These are phyloP conservation scores for Macrocentrus cingulum DNA, from an alignment of 1,140 invertebrate genomes.

Conservation along the genomic window DNA sequence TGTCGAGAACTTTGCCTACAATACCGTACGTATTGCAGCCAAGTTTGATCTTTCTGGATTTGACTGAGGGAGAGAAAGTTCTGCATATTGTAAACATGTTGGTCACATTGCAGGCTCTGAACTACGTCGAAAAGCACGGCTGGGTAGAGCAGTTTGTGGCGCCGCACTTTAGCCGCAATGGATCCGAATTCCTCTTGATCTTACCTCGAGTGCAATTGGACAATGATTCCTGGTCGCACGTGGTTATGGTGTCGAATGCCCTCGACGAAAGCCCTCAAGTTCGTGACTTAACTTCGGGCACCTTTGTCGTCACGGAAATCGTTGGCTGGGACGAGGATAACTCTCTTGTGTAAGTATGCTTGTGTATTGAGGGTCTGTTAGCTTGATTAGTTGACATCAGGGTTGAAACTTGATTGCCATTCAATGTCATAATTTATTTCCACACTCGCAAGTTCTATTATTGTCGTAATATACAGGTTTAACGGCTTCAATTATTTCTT, in stretches of 20 bases:
- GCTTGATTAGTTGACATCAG: constrained; percentile 11
- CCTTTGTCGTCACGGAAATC: constrained; percentile 78
- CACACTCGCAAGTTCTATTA: constrained; percentile 1
- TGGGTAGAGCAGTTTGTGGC: constrained; percentile 71
- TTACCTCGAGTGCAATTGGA: constrained; percentile 65
- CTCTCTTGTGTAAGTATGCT: constrained; percentile 65
- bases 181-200: constrained; percentile 62
- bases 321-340: constrained; percentile 73
- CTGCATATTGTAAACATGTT: too few species aligned
- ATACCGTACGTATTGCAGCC: constrained; percentile 42
- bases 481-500: constrained; percentile 5
- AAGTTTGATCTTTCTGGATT: too few species aligned
- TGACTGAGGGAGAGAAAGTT: too few species aligned
- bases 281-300: constrained; percentile 70
- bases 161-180: constrained; percentile 63
- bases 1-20: constrained; percentile 55
- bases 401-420: constrained; percentile 1
- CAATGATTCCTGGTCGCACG: constrained; percentile 67
- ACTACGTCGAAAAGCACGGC: constrained; percentile 60
- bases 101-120: constrained; percentile 38
- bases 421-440: constrained; percentile 18
- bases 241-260: constrained; percentile 61
- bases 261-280: constrained; percentile 38
- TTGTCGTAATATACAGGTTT: neutral
- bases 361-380: constrained; percentile 6